Conservation (phyloP, 2,113 vertebrate species). For the Aphyosemion australe region DNA sequence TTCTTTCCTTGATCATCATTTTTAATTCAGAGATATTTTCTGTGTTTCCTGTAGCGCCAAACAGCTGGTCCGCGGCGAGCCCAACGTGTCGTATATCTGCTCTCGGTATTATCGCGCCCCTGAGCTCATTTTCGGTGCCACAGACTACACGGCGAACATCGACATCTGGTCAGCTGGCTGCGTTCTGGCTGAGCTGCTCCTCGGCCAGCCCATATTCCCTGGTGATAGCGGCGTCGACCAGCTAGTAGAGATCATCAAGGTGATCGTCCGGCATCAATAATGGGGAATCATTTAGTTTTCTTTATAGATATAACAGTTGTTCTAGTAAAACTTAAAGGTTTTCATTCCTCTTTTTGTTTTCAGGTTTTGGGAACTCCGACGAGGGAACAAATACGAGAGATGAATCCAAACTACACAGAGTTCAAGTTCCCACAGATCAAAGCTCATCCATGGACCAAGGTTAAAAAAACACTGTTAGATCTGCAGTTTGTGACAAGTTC, state of each 20-base stretch:
- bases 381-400: constrained; percentile 97
- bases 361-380: constrained; percentile 93
- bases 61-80: constrained; percentile 89
- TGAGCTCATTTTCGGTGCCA: constrained; percentile 92
- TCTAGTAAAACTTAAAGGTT: background rate
- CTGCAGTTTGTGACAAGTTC: no score
- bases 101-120: constrained; percentile 92
- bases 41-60: constrained; percentile 80
- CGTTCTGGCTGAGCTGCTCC: constrained; percentile 88
- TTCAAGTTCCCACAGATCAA: constrained; percentile 99
- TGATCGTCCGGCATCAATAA: background rate
- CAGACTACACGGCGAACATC: constrained; percentile 92
- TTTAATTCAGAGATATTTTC: background rate
- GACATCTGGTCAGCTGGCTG: constrained; percentile 94
- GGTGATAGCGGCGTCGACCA: constrained; percentile 93
- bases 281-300: no score
- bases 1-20: background rate
- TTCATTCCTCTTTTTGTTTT: background rate
- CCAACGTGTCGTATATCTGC: constrained; percentile 93
- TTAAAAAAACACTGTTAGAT: constrained; percentile 44
- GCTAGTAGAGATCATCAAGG: constrained; percentile 93
- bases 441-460: constrained; percentile 99
- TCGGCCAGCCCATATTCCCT: constrained; percentile 92
- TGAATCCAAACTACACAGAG: constrained; percentile 98
- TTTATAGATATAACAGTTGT: background rate